Percentiles rank a stretch among this genome's conserved stretches.
Conservation (phyloP, 2,113 vertebrate genomes). For the Ceyx margarethae region DNA sequence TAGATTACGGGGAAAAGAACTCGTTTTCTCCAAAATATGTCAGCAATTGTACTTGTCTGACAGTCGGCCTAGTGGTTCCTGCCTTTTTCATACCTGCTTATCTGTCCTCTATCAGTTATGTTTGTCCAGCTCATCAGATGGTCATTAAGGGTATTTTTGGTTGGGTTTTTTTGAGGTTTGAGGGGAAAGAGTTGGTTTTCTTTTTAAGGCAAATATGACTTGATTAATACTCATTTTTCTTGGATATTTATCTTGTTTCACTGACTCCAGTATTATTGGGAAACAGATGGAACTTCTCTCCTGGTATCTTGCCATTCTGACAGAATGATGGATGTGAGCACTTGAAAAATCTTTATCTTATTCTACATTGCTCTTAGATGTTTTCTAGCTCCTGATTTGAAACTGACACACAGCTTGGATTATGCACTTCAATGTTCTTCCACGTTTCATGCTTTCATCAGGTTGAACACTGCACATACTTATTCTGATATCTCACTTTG, state of each 20-base stretch:
- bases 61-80: not conserved
- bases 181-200: not conserved
- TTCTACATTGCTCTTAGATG: constrained; percentile 7
- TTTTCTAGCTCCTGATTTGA: constrained; percentile 24
- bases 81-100: not conserved
- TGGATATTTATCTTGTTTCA: constrained; percentile 16
- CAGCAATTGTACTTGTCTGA: not conserved
- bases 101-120: not conserved
- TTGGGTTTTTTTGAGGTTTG: not conserved
- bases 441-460: not conserved
- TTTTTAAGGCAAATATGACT: not conserved
- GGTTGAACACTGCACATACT: not conserved
- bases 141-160: not conserved
- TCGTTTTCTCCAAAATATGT: not conserved
- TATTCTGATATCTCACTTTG: not conserved
- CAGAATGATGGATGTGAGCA: constrained; percentile 56
- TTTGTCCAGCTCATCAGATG: not conserved
- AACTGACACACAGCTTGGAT: not conserved
- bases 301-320: constrained; percentile 56
- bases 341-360: constrained; percentile 57
- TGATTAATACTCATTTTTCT: not conserved
- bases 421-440: not conserved
- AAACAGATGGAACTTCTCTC: constrained; percentile 57
- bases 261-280: not conserved
- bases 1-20: not conserved